Conservation (phyloP, 2,888 invertebrate genomes). For the Gastrophysa polygoni region DNA sequence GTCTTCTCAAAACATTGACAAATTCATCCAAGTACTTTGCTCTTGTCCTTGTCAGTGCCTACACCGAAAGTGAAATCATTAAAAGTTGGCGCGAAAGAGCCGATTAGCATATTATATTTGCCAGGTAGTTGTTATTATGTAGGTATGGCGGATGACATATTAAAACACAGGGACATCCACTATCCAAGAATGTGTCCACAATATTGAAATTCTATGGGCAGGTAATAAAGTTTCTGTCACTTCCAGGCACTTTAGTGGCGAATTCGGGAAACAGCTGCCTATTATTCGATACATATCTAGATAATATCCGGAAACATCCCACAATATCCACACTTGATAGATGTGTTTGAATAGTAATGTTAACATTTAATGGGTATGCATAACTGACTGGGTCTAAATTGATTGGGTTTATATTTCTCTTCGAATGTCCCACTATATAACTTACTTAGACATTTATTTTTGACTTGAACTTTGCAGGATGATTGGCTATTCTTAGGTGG, state of each 20-base stretch:
- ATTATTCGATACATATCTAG: background rate
- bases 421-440: too few relatives aligned
- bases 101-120: conserved; percentile 22
- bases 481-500: too few relatives aligned
- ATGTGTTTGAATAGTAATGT: too few relatives aligned
- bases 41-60: too few relatives aligned
- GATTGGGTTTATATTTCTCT: too few relatives aligned
- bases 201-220: background rate
- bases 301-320: background rate
- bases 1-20: too few relatives aligned
- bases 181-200: conserved; percentile 5
- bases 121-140: conserved; percentile 20
- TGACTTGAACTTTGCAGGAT: too few relatives aligned
- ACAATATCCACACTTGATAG: too few relatives aligned
- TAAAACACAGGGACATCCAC: conserved; percentile 28
- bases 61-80: conserved; percentile 1
- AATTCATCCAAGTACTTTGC: too few relatives aligned
- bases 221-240: background rate
- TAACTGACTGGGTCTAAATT: too few relatives aligned
- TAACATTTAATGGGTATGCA: too few relatives aligned
- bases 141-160: conserved; percentile 28
- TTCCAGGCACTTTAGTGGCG: background rate
- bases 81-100: conserved; percentile 25
- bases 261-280: background rate
- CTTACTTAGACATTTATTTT: too few relatives aligned